Evolutionary conservation across 2,888 invertebrate species (phyloP).

Genomic region (Cataglyphis cursor): DNA sequence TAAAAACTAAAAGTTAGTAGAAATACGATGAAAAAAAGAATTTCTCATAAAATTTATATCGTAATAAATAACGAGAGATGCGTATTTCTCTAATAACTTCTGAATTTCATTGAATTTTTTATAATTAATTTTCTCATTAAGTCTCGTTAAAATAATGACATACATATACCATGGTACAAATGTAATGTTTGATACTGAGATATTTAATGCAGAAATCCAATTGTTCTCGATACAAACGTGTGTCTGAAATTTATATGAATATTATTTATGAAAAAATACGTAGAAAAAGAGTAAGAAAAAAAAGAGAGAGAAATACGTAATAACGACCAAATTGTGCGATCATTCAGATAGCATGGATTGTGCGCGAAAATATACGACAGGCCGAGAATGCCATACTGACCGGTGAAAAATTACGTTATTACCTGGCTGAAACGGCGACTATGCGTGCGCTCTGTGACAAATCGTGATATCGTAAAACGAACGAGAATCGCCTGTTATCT

Average conservation of each 20-base stretch:
- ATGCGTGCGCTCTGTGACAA: constrained; percentile 38
- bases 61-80: not conserved
- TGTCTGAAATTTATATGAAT: not conserved
- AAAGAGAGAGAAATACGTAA: not conserved
- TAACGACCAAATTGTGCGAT: constrained; percentile 40
- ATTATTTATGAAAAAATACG: constrained; percentile 2
- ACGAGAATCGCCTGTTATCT: constrained; percentile 33
- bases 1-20: not conserved
- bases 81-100: not conserved
- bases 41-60: not conserved
- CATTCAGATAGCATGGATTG: constrained; percentile 33
- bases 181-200: not conserved
- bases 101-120: not conserved
- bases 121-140: constrained; percentile 12
- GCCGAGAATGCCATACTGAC: not conserved
- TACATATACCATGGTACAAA: not conserved
- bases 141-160: not conserved
- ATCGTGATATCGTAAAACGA: constrained; percentile 43
- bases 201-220: not conserved
- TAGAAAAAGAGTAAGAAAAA: not conserved
- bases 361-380: constrained; percentile 14
- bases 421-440: constrained; percentile 16
- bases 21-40: not conserved
- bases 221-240: not conserved
- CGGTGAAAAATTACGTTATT: constrained; percentile 51